Conservation (phyloP, 2,888 invertebrate genomes). For the Dicycla oo region DNA sequence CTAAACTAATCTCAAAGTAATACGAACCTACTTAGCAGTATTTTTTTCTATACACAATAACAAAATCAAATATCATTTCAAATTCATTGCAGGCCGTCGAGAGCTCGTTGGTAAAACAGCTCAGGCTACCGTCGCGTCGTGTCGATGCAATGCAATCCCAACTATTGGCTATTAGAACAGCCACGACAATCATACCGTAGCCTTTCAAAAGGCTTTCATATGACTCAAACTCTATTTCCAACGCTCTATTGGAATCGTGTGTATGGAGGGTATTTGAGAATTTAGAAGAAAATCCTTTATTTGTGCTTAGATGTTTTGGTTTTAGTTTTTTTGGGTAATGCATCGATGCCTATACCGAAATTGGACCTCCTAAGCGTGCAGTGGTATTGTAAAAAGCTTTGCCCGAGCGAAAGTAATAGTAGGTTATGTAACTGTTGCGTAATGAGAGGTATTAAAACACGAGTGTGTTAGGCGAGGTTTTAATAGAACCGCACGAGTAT, state of each 20-base stretch:
- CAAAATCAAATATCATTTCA: constrained; percentile 26
- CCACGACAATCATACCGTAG: constrained; percentile 28
- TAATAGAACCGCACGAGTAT: no score
- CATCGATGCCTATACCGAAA: no score
- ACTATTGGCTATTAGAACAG: constrained; percentile 43
- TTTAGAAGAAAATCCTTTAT: constrained; percentile 24
- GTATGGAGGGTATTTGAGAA: background rate
- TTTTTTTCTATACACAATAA: background rate
- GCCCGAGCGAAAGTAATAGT: no score
- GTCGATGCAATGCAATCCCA: constrained; percentile 38
- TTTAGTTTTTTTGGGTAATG: background rate
- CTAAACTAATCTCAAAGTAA: background rate
- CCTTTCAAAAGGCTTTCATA: constrained; percentile 15
- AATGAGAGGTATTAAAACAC: no score
- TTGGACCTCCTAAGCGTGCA: no score
- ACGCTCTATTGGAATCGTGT: background rate
- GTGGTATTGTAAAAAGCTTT: no score
- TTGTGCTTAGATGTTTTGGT: background rate
- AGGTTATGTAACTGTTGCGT: no score
- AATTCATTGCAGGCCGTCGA: constrained; percentile 22
- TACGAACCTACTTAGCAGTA: no score
- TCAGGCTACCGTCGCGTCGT: constrained; percentile 6
- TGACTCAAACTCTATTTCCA: constrained; percentile 24
- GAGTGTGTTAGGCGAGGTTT: no score
- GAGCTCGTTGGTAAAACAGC: constrained; percentile 46